Percentiles rank a stretch among this genome's conserved stretches.
Evolutionary conservation across 2,888 invertebrate species (phyloP).

Genomic region (Ariolimax columbianus): DNA sequence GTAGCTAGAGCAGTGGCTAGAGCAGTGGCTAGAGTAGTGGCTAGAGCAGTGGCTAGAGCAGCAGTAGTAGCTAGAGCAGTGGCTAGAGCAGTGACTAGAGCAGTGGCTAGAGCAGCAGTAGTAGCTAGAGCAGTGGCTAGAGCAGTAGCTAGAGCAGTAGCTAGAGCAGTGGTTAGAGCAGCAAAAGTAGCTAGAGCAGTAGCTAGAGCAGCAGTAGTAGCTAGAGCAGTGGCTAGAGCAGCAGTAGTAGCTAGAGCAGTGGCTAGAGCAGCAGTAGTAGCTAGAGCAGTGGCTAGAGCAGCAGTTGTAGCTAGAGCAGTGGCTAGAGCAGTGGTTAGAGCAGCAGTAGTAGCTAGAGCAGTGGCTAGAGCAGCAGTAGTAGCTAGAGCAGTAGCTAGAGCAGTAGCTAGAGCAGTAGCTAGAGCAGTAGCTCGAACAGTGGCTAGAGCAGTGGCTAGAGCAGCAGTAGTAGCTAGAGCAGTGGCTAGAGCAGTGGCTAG

Average conservation of each 20-base stretch:
- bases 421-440: too few species aligned
- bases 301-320: background rate
- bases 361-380: background rate
- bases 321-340: background rate
- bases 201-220: background rate
- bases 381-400: too few species aligned
- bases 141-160: too few species aligned
- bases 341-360: background rate
- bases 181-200: background rate
- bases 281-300: background rate
- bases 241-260: background rate
- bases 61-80: too few species aligned
- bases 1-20: too few species aligned
- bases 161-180: background rate
- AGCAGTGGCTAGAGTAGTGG: too few species aligned
- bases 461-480: background rate
- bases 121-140: background rate
- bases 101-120: background rate
- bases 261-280: constrained; percentile 5
- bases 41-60: too few species aligned
- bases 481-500: background rate
- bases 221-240: background rate
- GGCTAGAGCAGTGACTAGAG: too few species aligned
- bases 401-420: too few species aligned
- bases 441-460: too few species aligned